Conservation (phyloP, 2,113 vertebrate species). For the Dicaeum eximium region DNA sequence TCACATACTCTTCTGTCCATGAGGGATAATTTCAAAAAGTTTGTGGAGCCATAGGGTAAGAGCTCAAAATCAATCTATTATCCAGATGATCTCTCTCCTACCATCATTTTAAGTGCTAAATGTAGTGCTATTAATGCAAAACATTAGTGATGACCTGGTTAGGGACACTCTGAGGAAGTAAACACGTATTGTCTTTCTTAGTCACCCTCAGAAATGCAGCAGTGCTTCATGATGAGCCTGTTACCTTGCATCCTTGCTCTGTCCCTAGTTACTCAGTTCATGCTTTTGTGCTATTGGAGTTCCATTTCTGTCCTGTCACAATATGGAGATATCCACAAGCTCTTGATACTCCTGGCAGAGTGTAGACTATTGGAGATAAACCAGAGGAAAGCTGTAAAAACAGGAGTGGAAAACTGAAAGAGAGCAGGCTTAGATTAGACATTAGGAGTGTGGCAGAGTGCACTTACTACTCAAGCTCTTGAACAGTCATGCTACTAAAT, state of each 20-base stretch:
- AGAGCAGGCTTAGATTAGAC: neutral
- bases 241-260: neutral
- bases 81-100: neutral
- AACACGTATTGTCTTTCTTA: accelerated
- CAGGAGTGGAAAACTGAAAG: neutral
- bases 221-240: neutral
- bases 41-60: neutral
- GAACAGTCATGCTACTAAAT: neutral
- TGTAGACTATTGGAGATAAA: neutral
- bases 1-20: neutral
- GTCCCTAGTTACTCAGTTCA: neutral
- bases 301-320: neutral
- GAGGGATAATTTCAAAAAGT: neutral
- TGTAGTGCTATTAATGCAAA: neutral
- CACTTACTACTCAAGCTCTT: neutral
- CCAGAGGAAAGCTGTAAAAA: neutral
- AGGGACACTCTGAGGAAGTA: neutral
- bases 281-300: neutral
- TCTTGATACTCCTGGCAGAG: neutral
- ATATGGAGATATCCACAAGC: neutral
- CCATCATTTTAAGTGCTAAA: neutral
- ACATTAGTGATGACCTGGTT: neutral
- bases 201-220: neutral
- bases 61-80: neutral
- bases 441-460: neutral